These are phyloP conservation scores for Clamator glandarius DNA, from an alignment of 2,797 vertebrate species.

Conservation along the genomic window DNA sequence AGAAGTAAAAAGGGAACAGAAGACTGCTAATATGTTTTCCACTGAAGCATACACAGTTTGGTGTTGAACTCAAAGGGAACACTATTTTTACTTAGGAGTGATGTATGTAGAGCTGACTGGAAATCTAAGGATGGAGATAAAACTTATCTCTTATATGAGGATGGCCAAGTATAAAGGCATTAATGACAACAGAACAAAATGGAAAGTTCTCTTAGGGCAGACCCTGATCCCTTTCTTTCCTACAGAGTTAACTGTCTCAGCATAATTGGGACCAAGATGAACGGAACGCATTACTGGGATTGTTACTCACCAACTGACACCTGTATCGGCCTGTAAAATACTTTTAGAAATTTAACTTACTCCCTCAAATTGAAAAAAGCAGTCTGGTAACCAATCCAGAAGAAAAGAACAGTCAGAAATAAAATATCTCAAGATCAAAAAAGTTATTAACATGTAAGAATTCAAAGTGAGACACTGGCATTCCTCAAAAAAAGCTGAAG, in stretches of 20 bases:
- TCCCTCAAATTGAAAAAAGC: not conserved
- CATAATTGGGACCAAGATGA: not conserved
- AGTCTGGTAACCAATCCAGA: not conserved
- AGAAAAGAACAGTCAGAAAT: not conserved
- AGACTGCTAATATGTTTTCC: not conserved
- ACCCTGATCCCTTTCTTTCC: not conserved
- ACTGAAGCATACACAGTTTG: not conserved
- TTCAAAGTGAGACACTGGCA: not conserved
- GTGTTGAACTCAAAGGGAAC: not conserved
- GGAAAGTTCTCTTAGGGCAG: not conserved
- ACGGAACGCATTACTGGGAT: not conserved
- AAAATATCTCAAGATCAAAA: not conserved
- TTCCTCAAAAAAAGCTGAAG: not conserved
- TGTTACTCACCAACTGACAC: not conserved
- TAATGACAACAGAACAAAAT: not conserved
- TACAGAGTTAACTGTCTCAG: not conserved
- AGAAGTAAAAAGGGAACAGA: not conserved
- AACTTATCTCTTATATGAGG: not conserved
- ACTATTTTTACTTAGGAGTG: not conserved
- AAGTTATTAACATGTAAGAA: not conserved
- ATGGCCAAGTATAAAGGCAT: not conserved
- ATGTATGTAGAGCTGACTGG: not conserved
- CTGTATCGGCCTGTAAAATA: not conserved
- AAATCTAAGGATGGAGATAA: not conserved
- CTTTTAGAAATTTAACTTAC: slow-evolving; percentile 16